A percentile compares a stretch with the other conserved stretches of the same genome.
These are phyloP conservation scores for Thripadectes ignobilis DNA, from an alignment of 2,797 vertebrate species.

Conservation along the genomic window DNA sequence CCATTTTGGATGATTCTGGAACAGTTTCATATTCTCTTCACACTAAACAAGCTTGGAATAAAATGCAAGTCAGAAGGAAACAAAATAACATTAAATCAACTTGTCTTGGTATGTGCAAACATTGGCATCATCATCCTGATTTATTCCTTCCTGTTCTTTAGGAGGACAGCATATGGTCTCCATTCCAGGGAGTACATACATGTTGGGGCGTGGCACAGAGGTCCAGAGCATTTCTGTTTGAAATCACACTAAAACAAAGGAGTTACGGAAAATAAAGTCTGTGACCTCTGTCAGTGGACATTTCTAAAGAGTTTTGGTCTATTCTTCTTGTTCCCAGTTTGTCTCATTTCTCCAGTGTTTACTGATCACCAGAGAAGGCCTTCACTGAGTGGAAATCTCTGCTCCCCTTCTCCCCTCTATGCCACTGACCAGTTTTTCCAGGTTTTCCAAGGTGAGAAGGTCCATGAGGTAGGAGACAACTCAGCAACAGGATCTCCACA, in stretches of 20 bases:
- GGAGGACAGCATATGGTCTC: background rate
- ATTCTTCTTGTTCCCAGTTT: background rate
- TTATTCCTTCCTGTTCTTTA: conserved; percentile 33
- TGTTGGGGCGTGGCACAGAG: background rate
- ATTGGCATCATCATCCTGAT: background rate
- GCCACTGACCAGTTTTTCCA: background rate
- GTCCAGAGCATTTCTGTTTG: background rate
- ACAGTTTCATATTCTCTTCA: conserved; percentile 30
- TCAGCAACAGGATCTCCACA: background rate
- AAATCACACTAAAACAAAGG: background rate
- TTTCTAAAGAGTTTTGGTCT: background rate
- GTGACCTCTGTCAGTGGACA: background rate
- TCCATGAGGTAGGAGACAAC: background rate
- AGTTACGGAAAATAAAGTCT: background rate
- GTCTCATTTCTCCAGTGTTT: background rate
- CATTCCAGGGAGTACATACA: background rate
- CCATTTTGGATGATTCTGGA: conserved; percentile 55
- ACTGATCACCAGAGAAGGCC: background rate
- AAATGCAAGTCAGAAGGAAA: conserved; percentile 61
- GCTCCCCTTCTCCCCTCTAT: background rate
- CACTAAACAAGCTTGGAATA: conserved; percentile 53
- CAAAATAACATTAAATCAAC: conserved; percentile 12
- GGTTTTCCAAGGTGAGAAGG: background rate
- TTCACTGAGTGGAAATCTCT: background rate
- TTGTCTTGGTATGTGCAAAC: conserved; percentile 48